Base-by-base conservation (phyloP, 2,113 vertebrate species). In the Eidolon helvum region DNA sequence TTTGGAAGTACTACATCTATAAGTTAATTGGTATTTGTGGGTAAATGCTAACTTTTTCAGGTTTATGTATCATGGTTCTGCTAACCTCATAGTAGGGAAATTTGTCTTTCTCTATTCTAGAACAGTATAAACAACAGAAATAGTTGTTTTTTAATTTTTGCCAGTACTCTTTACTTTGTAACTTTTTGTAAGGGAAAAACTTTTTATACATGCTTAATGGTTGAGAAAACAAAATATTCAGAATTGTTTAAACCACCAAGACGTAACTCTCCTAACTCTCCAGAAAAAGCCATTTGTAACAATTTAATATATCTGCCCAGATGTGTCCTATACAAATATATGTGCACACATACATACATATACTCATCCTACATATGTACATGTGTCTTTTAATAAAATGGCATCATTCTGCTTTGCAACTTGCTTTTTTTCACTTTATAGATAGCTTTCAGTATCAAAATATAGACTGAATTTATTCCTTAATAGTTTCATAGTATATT, bases 361-460 rank as follows among this genome's bases (percentile, higher is more conserved):
- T 38, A 55, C 11, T 96, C 40, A 30, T 40, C 40, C n/a, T 79
- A 79, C 4, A 21, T 65, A 59, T 43, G 18, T 72, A 24, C 7
- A 10, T 35, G 1, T 71, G 40, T 66, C 35, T 94, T 86, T 91
- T 57, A 87, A 96, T 40, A 89, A 93, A 93, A 86, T 66, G n/a
- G 28, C 57, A 90, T 55, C 45, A 59, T 77, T 75, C 33, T 61
- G 43, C 57, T 97, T 82, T 77, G n/a, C 59, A 77, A 75, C 72
- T 80, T 97, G 83, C 11, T 78, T 86, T 94, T 94, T 87, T 87
- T 24, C 19, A 79, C 59, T 91, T 93, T 90, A 71, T 10, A 69
- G 43, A 65, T 5, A 78, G 18, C 68, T 90, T 93, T 88, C 61
- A 93, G 69, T 93, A 66, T 95, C 35, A 93, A 93, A 86, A 93